Evolutionary conservation across 2,888 invertebrate species (phyloP).

Genomic region (Sympetrum striolatum): DNA sequence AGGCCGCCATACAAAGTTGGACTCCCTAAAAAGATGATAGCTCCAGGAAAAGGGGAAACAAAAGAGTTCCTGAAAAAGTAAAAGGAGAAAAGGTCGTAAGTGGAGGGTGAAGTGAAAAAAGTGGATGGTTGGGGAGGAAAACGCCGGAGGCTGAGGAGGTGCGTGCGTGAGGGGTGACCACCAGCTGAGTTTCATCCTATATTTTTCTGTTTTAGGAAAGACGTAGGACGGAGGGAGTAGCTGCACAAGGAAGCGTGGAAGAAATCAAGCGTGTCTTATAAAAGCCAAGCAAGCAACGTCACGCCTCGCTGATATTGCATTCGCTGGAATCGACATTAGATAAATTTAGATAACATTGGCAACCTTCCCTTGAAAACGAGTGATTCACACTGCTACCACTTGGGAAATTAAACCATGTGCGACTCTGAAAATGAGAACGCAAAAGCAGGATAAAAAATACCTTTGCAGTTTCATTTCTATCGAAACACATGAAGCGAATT

Average conservation of each 20-base stretch:
- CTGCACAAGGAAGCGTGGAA: neutral
- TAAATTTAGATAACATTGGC: too few species aligned
- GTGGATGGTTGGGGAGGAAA: neutral
- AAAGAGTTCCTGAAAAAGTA: constrained; percentile 5
- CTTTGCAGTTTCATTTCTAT: neutral
- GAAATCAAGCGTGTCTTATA: neutral
- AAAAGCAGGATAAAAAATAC: neutral
- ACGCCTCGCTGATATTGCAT: neutral
- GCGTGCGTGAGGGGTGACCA: neutral
- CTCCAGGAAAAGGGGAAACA: neutral
- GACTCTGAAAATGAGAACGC: neutral
- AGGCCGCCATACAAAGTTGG: neutral
- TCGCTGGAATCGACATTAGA: too few species aligned
- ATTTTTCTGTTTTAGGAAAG: neutral
- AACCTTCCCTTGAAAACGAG: too few species aligned
- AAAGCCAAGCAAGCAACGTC: neutral
- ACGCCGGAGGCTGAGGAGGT: neutral
- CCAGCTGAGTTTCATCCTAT: constrained; percentile 13
- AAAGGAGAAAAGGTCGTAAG: constrained; percentile 3
- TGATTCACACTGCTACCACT: neutral
- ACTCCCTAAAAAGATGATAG: neutral
- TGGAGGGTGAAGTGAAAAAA: neutral
- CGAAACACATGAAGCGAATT: neutral
- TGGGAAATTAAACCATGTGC: neutral
- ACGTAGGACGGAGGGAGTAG: neutral